Evolutionary conservation across 2,888 invertebrate genomes (phyloP), one percentile per base, ranked within the genome.

Genomic region (Philereme transversata): DNA sequence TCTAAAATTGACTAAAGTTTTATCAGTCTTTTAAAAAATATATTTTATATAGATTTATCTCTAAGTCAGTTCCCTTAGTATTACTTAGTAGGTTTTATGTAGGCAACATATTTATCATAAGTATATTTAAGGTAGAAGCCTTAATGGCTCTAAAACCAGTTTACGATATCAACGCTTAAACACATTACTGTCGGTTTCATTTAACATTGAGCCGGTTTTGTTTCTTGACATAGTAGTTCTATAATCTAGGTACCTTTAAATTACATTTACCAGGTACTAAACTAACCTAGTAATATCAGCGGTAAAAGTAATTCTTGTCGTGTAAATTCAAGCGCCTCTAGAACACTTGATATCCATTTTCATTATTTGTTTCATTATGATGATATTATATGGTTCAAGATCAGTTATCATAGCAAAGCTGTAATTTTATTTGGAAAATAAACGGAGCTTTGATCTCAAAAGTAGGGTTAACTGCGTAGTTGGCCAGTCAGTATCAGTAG

Each of bases 111-210:
- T 43, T 43, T 43, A 46, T 47, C 22, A 22, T 22, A n/a, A n/a
- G n/a, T n/a, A 22, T 3, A 22, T 22, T 22, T 45, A 52, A 43
- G 36, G 10, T 45, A 36, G 47, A 45, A 51, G 38, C 53, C 51
- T 55, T 60, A 48, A 57, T 57, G 43, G 62, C 57, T 58, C 43
- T 22, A 36, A 55, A 65, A 62, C 62, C 62, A 44, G 65, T 65
- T 56, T 60, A 44, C 43, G 57, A 57, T 57, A 60, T 51, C 57
- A 65, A 57, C 51, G 48, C 44, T 50, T 49, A 44, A 62, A 54
- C 46, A 54, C 62, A 61, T 65, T 58, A 62, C 62, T 62, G 60
- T 65, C 60, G 60, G 60, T 62, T 62, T 62, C 60, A 52, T 62
- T 60, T 62, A 56, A 49, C 59, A 59, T 58, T 52, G 49, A 63